Base-by-base conservation (phyloP, 1,140 invertebrate genomes). In the Mesaphorura yosii region DNA sequence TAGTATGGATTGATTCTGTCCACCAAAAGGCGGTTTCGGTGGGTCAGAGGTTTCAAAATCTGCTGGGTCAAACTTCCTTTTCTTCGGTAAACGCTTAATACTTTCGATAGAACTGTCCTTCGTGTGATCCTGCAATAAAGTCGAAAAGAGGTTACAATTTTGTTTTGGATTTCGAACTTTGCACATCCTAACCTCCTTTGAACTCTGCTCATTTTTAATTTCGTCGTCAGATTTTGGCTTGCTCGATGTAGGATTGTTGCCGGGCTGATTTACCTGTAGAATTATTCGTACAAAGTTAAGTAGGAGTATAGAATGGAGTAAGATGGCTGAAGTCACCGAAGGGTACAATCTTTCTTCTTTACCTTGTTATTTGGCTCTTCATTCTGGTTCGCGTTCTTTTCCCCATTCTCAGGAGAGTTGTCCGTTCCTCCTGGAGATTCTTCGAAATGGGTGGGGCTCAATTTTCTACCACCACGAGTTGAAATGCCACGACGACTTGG, bases 11-110 rank as follows among this genome's bases (percentile, higher is more conserved):
- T 34, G 31, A n/a, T n/a, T 34, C 10, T 34, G 31, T 34, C n/a
- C n/a, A n/a, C n/a, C 10, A 34, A 10, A 34, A 34, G n/a, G n/a
- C n/a, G n/a, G 10, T 34, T 10, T 10, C 31, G 10, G 10, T 34
- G 31, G 31, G 26, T 53, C 58, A 39, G 58, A 28, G 31, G 49
- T 39, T 31, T 58, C 57, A 41, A 59, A 62, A 31, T 62, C 60
- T 14, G 60, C 56, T 27, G 57, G 41, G 34, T 62, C 60, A 51
- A 62, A 62, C 40, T 62, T 62, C 22, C 60, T 34, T 34, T 62
- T 62, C 31, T 62, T 62, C 19, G 60, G 60, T 15, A 58, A 41
- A n/a, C 60, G 50, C 22, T 52, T 40, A 31, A 55, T 42, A 20
- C 54, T 53, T 28, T 53, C 51, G 37, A 38, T 53, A 49, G 28